phyloP scores from a whole-genome alignment of 1,140 invertebrate genomes.

The Drosophila serrata region DNA sequence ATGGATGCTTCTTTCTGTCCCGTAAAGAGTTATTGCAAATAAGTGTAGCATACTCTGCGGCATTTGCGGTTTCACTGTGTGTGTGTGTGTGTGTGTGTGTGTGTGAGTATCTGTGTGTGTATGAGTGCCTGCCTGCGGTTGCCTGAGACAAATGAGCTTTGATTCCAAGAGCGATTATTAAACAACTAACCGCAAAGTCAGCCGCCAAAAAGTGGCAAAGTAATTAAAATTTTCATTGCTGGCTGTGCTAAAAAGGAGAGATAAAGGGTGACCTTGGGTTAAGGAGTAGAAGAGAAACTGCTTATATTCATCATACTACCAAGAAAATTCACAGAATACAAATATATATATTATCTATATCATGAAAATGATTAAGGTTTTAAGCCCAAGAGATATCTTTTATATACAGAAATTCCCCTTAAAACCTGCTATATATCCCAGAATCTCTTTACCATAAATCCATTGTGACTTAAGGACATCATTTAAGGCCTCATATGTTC shows the following conservation, averaged over 20 bases:
- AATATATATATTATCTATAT: no score
- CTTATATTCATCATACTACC: no score
- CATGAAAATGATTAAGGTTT: no score
- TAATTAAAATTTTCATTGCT: slow-evolving; percentile 70
- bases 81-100: background rate
- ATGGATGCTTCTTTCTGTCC: slow-evolving; percentile 1
- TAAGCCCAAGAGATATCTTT: no score
- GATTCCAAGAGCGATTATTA: slow-evolving; percentile 66
- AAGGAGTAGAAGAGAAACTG: no score
- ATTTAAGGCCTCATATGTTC: background rate
- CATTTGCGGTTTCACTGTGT: slow-evolving; percentile 35
- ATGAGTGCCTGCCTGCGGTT: slow-evolving; percentile 21
- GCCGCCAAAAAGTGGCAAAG: slow-evolving; percentile 69
- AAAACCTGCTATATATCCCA: no score
- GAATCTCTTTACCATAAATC: no score
- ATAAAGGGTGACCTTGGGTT: no score
- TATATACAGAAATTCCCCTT: no score
- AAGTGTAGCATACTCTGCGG: slow-evolving; percentile 69
- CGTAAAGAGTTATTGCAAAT: slow-evolving; percentile 47
- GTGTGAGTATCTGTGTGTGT: slow-evolving; percentile 21
- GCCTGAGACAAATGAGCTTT: slow-evolving; percentile 69
- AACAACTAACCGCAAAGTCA: slow-evolving; percentile 60
- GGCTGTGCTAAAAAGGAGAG: no score
- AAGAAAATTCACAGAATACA: no score
- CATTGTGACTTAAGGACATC: background rate